Percentiles rank a stretch among this genome's conserved stretches.
phyloP scores from a whole-genome alignment of 2,113 vertebrate species.

The Antennarius striatus region DNA sequence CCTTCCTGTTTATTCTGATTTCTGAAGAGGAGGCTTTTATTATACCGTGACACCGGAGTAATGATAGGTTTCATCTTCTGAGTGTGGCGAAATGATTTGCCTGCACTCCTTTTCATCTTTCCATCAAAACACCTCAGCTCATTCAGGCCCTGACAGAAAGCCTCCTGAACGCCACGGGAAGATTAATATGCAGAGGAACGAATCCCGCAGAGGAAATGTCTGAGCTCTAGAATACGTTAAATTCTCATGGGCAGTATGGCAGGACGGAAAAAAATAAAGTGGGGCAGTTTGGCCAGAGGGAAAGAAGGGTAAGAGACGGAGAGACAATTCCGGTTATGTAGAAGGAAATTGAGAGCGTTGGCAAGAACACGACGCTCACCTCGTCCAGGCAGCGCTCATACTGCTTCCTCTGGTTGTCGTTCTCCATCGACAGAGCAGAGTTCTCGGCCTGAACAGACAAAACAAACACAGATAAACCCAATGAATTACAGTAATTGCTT shows the following conservation, averaged over 20 bases:
- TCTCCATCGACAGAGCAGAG: constrained; percentile 88
- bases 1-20: constrained; percentile 13
- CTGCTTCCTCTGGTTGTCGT: constrained; percentile 92
- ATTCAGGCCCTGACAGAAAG: constrained; percentile 29
- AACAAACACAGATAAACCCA: constrained; percentile 2
- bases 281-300: background rate
- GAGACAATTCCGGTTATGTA: constrained; percentile 32
- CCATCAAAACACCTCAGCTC: constrained; percentile 39
- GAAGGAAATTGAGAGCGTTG: background rate
- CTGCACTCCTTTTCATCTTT: constrained; percentile 38
- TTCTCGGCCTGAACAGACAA: constrained; percentile 84
- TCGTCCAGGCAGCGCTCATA: constrained; percentile 93
- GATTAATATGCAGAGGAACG: constrained; percentile 22
- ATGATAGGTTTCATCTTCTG: constrained; percentile 31
- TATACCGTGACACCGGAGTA: constrained; percentile 25
- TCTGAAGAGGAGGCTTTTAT: constrained; percentile 9
- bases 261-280: constrained; percentile 12
- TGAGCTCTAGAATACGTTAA: constrained; percentile 30
- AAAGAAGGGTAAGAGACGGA: constrained; percentile 22
- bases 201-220: constrained; percentile 36
- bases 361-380: constrained; percentile 73
- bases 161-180: constrained; percentile 19
- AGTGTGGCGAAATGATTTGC: constrained; percentile 27
- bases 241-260: constrained; percentile 41
- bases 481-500: background rate